Conservation (phyloP, 2,113 vertebrate species). For the Motacilla tschutschensis region DNA sequence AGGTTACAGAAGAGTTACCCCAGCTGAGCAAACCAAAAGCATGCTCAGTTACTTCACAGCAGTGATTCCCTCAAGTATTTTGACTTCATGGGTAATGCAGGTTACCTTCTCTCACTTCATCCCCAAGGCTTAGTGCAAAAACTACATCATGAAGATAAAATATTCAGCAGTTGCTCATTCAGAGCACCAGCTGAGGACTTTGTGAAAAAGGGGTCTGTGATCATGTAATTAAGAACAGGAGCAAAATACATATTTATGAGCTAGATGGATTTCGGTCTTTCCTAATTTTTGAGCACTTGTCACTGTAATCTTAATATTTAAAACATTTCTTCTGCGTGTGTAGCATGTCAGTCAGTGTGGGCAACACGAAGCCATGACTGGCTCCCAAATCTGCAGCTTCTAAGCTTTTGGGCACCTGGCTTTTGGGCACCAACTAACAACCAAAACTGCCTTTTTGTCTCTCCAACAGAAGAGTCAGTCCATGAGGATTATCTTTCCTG, state of each 20-base stretch:
- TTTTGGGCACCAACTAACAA: background rate
- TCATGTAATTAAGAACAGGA: background rate
- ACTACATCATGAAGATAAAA: background rate
- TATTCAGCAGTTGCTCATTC: background rate
- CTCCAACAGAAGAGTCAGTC: background rate
- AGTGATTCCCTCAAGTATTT: background rate
- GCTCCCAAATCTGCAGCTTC: background rate
- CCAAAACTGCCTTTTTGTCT: background rate
- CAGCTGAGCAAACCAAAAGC: background rate
- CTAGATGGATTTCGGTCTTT: constrained; percentile 1
- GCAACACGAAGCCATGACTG: background rate
- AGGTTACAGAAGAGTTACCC: background rate
- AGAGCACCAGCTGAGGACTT: constrained; percentile 18
- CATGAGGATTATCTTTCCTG: background rate
- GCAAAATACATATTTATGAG: constrained; percentile 20
- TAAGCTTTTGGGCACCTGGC: background rate
- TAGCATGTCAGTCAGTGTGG: background rate
- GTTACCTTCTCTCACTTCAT: background rate
- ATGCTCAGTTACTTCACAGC: background rate
- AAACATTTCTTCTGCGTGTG: background rate
- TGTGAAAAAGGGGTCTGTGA: constrained; percentile 3
- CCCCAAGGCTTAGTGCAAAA: background rate
- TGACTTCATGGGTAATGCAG: background rate
- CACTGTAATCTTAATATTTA: background rate
- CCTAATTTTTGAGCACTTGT: background rate